Evolutionary conservation across 2,888 invertebrate genomes (phyloP), one percentile per base, ranked within the genome.

Genomic region (Athalia rosae): DNA sequence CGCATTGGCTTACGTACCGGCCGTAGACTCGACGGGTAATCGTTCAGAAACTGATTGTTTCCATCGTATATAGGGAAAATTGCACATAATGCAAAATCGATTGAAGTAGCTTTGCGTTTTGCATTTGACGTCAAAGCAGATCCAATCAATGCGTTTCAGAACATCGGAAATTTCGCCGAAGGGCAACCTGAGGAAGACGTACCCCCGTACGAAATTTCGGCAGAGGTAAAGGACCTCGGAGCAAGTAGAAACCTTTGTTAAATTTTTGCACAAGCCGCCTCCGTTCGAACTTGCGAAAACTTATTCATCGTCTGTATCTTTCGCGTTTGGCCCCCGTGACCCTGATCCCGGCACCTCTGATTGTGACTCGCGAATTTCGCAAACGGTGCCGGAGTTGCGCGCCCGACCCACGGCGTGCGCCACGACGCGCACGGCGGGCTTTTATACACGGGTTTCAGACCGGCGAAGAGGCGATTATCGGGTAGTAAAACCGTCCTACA

Each of bases 351-450:
- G 62, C 48, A 74, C 13, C 28, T 43, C 48, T 61, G 45, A n/a
- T n/a, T n/a, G n/a, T n/a, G n/a, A 56, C 15, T 76, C 64, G 62
- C 41, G 53, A 48, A 47, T 64, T 64, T 63, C 11, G 76, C 76
- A 64, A 74, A 53, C 76, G 76, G 41, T 48, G 47, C 56, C 58
- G 50, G 63, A 76, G 67, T 67, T 76, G 63, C 77, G 77, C 66
- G 77, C 69, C 48, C 50, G 69, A 73, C 74, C 73, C 61, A 73
- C 80, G 79, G 80, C 80, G 80, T 81, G 80, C 83, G 83, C 81
- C 83, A 83, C 83, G 84, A 84, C 84, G 83, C 82, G 83, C 84
- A 83, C 82, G 79, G 80, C 82, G 79, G 83, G 83, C 82, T 83
- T 78, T 79, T 13, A 43, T 71, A 84, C 43, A 79, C 82, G 83